phyloP scores from a whole-genome alignment of 2,888 invertebrate species.

The Gonocerus acuteangulatus region DNA sequence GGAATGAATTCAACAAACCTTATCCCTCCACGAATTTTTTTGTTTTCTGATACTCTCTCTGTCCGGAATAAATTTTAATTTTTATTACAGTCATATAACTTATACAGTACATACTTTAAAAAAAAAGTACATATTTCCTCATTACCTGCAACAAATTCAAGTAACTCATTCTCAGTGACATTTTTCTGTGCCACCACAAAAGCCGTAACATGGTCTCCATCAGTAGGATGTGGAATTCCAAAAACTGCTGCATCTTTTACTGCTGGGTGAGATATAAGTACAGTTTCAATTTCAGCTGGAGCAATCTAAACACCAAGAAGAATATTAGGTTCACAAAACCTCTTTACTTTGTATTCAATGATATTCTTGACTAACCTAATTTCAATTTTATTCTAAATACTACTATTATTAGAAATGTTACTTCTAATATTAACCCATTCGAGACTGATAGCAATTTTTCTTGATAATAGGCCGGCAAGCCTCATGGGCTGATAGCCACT shows the following conservation, averaged over 20 bases:
- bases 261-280: constrained; percentile 61
- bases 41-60: constrained; percentile 62
- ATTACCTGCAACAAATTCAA: constrained; percentile 56
- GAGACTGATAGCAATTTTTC: too few relatives aligned
- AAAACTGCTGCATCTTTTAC: constrained; percentile 75
- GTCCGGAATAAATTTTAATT: constrained; percentile 36
- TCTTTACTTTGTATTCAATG: too few relatives aligned
- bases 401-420: too few relatives aligned
- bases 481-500: too few relatives aligned
- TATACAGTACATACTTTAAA: background rate
- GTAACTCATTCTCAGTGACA: constrained; percentile 52
- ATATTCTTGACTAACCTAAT: too few relatives aligned
- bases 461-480: too few relatives aligned
- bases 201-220: constrained; percentile 68
- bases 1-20: constrained; percentile 66
- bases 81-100: constrained; percentile 2
- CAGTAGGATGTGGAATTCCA: constrained; percentile 61
- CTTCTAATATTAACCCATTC: too few relatives aligned
- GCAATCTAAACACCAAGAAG: constrained; percentile 73
- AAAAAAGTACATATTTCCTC: too few relatives aligned
- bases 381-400: too few relatives aligned
- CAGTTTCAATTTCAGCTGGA: constrained; percentile 78
- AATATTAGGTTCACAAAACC: too few relatives aligned
- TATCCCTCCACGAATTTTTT: constrained; percentile 66
- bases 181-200: constrained; percentile 58